Evolutionary conservation across 2,888 invertebrate species (phyloP).

Genomic region (Trichopria drosophilae): DNA sequence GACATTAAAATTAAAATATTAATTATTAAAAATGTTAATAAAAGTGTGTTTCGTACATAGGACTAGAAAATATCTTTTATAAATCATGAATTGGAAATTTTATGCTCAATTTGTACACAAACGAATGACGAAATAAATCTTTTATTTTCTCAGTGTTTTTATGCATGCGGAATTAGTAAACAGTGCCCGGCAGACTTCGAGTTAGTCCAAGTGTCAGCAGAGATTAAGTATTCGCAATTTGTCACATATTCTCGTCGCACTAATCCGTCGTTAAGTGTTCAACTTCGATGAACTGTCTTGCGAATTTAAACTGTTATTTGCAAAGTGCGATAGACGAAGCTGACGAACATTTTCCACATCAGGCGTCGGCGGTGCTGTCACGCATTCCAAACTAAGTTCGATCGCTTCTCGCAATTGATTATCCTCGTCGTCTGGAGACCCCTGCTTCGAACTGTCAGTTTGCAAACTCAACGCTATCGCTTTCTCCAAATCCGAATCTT

Average conservation of each 20-base stretch:
- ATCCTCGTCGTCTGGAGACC: conserved; percentile 51
- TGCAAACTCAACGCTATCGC: conserved; percentile 62
- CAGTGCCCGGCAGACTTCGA: too few relatives aligned
- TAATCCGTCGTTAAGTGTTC: conserved; percentile 52
- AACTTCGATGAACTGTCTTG: conserved; percentile 49
- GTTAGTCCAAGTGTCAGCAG: too few relatives aligned
- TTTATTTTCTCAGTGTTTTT: conserved; percentile 28
- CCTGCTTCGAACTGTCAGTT: conserved; percentile 45
- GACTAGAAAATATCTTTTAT: too few relatives aligned
- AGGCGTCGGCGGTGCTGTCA: conserved; percentile 53
- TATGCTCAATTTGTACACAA: too few relatives aligned
- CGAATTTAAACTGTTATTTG: conserved; percentile 40
- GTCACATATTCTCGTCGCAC: too few relatives aligned
- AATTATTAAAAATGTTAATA: too few relatives aligned
- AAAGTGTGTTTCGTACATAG: too few relatives aligned
- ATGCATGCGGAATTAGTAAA: too few relatives aligned
- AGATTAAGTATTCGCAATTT: too few relatives aligned
- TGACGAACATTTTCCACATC: conserved; percentile 54
- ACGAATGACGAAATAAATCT: conserved; percentile 31
- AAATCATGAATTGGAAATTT: too few relatives aligned
- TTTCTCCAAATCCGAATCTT: conserved; percentile 59
- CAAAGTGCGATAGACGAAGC: too few relatives aligned
- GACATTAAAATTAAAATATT: too few relatives aligned
- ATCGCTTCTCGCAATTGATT: conserved; percentile 61
- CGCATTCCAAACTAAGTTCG: conserved; percentile 59